Conservation (phyloP, 2,113 vertebrate genomes). For the Callorhinus ursinus region DNA sequence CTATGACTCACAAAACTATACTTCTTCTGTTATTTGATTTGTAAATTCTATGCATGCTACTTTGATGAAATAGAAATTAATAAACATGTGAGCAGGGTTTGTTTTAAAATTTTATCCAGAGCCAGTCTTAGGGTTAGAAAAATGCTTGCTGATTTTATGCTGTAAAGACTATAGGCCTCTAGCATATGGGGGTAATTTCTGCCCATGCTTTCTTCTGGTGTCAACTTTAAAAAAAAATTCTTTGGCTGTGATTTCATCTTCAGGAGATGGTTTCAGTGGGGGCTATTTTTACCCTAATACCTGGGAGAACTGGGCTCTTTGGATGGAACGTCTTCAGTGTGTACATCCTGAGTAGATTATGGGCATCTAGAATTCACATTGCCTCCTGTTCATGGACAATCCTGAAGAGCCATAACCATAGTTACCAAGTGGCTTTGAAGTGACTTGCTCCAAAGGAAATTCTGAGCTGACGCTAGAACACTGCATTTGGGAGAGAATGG, state of each 20-base stretch:
- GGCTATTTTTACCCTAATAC: background rate
- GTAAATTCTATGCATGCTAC: background rate
- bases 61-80: constrained; percentile 7
- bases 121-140: background rate
- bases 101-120: background rate
- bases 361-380: background rate
- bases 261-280: background rate
- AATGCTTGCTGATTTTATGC: background rate
- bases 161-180: background rate
- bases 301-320: background rate
- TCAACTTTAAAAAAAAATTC: background rate
- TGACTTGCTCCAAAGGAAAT: constrained; percentile 48
- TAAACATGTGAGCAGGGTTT: background rate
- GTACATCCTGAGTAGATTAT: background rate
- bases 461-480: background rate
- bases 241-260: background rate
- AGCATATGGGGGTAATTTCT: background rate
- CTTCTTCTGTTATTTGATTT: background rate
- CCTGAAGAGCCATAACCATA: background rate
- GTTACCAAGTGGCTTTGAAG: constrained; percentile 34
- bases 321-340: background rate
- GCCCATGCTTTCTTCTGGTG: background rate
- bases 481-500: background rate
- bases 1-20: background rate
- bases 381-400: background rate